Conservation (phyloP, 2,888 invertebrate genomes). For the Agriopis marginaria region DNA sequence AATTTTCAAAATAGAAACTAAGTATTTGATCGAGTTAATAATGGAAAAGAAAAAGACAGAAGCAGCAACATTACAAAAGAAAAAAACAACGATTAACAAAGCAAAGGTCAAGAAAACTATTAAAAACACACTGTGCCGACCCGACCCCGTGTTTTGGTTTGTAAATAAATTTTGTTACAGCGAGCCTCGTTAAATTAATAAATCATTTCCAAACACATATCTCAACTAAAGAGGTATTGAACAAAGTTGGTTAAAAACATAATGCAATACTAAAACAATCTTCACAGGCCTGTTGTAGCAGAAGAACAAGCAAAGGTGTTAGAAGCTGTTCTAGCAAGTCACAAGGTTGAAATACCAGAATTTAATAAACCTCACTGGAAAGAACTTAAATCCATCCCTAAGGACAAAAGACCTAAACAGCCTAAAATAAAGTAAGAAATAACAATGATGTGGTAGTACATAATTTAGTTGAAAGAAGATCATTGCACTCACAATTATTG, state of each 20-base stretch:
- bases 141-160: constrained; percentile 73
- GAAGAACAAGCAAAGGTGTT: constrained; percentile 58
- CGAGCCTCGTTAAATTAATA: neutral
- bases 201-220: neutral
- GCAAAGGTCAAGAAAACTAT: constrained; percentile 79
- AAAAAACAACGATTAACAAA: constrained; percentile 67
- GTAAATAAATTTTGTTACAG: neutral
- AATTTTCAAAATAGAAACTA: neutral
- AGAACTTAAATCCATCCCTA: constrained; percentile 70
- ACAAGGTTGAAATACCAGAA: constrained; percentile 65
- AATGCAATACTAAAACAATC: neutral
- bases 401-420: constrained; percentile 70
- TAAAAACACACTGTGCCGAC: constrained; percentile 77
- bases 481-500: too few species aligned
- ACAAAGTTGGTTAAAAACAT: neutral
- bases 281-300: constrained; percentile 65
- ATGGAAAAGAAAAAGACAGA: constrained; percentile 52
- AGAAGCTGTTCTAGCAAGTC: constrained; percentile 54
- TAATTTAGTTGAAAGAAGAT: too few species aligned
- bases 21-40: neutral
- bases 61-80: constrained; percentile 66
- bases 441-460: too few species aligned
- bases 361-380: constrained; percentile 76
- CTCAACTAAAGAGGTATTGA: neutral
- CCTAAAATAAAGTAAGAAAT: constrained; percentile 65